Base-by-base conservation (phyloP, 2,888 invertebrate species). In the Trissonchulus latispiculum region DNA sequence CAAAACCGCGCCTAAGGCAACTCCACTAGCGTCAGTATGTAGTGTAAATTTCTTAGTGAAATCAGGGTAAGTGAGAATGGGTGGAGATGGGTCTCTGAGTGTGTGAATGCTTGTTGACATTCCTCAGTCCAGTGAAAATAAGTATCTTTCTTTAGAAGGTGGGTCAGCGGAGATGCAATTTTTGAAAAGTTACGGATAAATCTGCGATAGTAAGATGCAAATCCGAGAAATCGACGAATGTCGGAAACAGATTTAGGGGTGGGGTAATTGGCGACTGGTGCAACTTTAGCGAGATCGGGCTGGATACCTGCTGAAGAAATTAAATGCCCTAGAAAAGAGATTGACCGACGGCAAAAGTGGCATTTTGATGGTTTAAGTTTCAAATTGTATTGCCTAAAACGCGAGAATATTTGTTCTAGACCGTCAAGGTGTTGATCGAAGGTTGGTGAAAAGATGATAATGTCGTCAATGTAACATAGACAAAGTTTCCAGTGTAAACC, bases 1-100 rank as follows among this genome's bases (percentile, higher is more conserved):
- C 2, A 80, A 75, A 0, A 76, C 79, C 0, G 80, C 77, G 2
- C 79, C 80, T 2, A 78, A 37, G 0, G 78, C 80, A n/a, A 71
- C 71, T 15, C 72, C 74, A 8, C 77, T 77, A 2, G 78, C 80
- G 71, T 80, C 80, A 3, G 76, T 76, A 71, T 75, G 72, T 3
- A 79, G 61, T 1, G 76, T 74, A 59, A 78, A 77, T 23, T 73
- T 62, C 28, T 75, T 62, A 1, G 31, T 23, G n/a, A 76, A 72
- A 62, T 78, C 74, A 48, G 78, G 77, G 28, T 76, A 48, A 70
- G 70, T 64, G n/a, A 79, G 64, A 66, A 78, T 71, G 29, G 78
- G 77, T 84, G n/a, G 59, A 59, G 59, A 59, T 15, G 15, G n/a
- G n/a, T 15, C n/a, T n/a, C n/a, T n/a, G n/a, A n/a, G n/a, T n/a